Evolutionary conservation across 2,888 invertebrate genomes (phyloP).

Genomic region (Pegoplata infirma): DNA sequence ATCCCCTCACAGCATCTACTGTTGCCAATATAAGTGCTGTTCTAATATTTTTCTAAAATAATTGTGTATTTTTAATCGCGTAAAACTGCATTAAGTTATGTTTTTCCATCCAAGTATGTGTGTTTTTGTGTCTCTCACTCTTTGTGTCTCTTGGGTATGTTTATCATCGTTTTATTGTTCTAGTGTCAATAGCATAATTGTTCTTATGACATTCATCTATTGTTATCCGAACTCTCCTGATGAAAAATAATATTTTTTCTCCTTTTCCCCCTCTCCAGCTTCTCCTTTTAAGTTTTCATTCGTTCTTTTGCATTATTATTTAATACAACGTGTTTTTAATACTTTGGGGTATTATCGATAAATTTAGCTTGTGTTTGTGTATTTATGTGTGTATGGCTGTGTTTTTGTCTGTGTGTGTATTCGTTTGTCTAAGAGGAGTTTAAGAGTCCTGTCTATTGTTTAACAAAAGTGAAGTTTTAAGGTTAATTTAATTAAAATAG

Average conservation of each 20-base stretch:
- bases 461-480: conserved; percentile 21
- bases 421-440: neutral
- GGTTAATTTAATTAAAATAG: conserved; percentile 50
- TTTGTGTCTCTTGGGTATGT: conserved; percentile 49
- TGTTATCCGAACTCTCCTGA: conserved; percentile 45
- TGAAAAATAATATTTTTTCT: conserved; percentile 36
- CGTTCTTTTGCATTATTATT: conserved; percentile 19
- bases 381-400: neutral
- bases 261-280: neutral
- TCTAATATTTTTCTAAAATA: too few relatives aligned
- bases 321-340: conserved; percentile 34
- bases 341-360: conserved; percentile 51
- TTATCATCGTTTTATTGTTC: conserved; percentile 58
- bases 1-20: too few relatives aligned
- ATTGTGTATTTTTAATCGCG: conserved; percentile 22
- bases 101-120: neutral
- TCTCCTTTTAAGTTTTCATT: neutral
- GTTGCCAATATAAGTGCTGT: too few relatives aligned
- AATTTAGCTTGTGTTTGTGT: too few relatives aligned
- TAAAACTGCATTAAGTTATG: conserved; percentile 31
- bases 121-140: neutral
- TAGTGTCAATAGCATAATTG: conserved; percentile 60
- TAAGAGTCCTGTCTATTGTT: conserved; percentile 3
- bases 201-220: conserved; percentile 50
- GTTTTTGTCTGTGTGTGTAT: neutral